Evolutionary conservation across 2,888 invertebrate genomes (phyloP), one percentile per base, ranked within the genome.

Genomic region (Drosophila phalerata): DNA sequence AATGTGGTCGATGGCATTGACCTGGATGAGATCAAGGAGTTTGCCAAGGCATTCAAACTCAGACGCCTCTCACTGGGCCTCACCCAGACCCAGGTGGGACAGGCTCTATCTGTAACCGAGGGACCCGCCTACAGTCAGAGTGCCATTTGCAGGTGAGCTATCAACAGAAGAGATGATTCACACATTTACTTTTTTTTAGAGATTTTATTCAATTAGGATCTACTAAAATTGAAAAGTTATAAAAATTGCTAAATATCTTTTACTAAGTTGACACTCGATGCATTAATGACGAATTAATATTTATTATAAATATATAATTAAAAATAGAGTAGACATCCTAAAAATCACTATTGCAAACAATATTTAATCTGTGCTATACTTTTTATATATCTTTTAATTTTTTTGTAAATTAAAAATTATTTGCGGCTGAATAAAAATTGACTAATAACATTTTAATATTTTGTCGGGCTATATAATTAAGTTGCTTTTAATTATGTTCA

Each of bases 61-160:
- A 95, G 98, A 56, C 96, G 99, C 86, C 94, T 99, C 73, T 98
- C 98, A 11, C 93, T 99, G 80, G 99, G 99, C 61, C 94, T 99
- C 71, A 99, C 99, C 43, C 98, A 98, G 93, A 98, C 98, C 0
- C 99, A 99, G 94, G 98, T 98, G 60, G 98, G 98, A n/a, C 98
- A 98, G 93, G 98, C 99, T 42, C 94, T 99, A 11, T 98, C 98
- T 75, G 97, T 98, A 64, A 98, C 98, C 22, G 98, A 98, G 93
- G 99, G 99, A 60, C 99, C 99, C 34, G 98, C 98, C 55, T 99
- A 99, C 93, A 98, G 98, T 93, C 99, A 99, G 94, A 98, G 98
- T 93, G 99, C 99, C 86, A 99, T 99, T 93, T 99, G 99, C 97
- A 97, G 98, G 98, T 98, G 94, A 94, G 93, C 62, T 74, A 74